These are phyloP conservation scores for Trichogramma evanescens DNA, from an alignment of 2,888 invertebrate genomes.

Conservation along the genomic window DNA sequence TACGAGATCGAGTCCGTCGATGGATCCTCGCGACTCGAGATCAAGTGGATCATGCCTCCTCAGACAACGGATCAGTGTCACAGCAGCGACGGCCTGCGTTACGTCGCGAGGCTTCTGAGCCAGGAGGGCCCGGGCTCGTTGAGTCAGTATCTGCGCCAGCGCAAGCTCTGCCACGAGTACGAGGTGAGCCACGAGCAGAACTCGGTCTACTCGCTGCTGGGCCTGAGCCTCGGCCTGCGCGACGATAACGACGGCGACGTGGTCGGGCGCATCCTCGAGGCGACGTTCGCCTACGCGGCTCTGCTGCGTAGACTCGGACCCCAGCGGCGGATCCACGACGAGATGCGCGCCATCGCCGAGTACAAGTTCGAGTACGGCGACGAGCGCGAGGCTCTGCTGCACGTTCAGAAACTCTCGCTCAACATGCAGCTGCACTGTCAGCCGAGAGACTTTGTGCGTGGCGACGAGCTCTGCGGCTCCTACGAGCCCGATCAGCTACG, in stretches of 20 bases:
- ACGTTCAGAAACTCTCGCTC: slow-evolving; percentile 69
- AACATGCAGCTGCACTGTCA: slow-evolving; percentile 68
- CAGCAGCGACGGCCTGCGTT: slow-evolving; percentile 72
- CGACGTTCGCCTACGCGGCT: slow-evolving; percentile 72
- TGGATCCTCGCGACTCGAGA: slow-evolving; percentile 46
- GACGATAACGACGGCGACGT: slow-evolving; percentile 53
- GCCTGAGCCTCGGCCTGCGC: slow-evolving; percentile 64
- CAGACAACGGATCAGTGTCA: slow-evolving; percentile 47
- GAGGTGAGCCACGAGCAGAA: slow-evolving; percentile 68
- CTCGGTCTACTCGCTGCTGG: slow-evolving; percentile 69
- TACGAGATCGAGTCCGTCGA: slow-evolving; percentile 71
- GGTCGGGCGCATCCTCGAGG: slow-evolving; percentile 55
- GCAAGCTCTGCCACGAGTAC: slow-evolving; percentile 70
- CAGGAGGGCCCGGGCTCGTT: slow-evolving; percentile 81
- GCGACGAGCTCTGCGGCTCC: slow-evolving; percentile 66
- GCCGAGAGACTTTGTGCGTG: slow-evolving; percentile 61
- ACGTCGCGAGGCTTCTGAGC: slow-evolving; percentile 65
- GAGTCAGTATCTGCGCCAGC: slow-evolving; percentile 66
- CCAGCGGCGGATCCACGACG: slow-evolving; percentile 56
- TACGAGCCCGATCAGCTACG: slow-evolving; percentile 65
- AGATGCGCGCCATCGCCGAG: slow-evolving; percentile 57
- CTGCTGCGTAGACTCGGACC: slow-evolving; percentile 64
- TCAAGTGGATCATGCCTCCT: slow-evolving; percentile 62
- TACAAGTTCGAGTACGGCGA: slow-evolving; percentile 58
- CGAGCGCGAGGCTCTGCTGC: slow-evolving; percentile 64